These are phyloP conservation scores for Trisateles emortualis DNA, from an alignment of 2,888 invertebrate species.

Conservation along the genomic window DNA sequence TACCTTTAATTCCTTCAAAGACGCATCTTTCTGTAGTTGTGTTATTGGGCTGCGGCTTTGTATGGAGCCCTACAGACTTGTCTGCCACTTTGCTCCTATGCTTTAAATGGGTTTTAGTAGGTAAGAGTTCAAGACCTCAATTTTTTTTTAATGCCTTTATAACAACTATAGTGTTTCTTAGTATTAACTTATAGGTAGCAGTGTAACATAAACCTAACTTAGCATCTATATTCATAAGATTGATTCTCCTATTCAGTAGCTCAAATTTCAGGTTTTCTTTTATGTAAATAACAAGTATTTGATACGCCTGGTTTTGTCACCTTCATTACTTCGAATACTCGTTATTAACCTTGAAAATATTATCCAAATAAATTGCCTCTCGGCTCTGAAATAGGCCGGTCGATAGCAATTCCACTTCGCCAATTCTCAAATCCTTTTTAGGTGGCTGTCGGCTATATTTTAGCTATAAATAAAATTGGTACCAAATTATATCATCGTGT, in stretches of 20 bases:
- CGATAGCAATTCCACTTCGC: conserved; percentile 43
- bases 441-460: conserved; percentile 45
- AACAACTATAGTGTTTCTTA: too few relatives aligned
- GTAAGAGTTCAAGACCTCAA: too few relatives aligned
- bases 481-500: conserved; percentile 60
- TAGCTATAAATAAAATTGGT: conserved; percentile 51
- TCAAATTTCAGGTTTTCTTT: neutral
- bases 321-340: conserved; percentile 10
- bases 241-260: neutral
- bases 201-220: too few relatives aligned
- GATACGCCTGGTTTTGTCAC: conserved; percentile 13
- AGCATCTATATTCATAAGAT: too few relatives aligned
- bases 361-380: conserved; percentile 29
- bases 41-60: too few relatives aligned
- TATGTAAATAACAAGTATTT: conserved; percentile 1
- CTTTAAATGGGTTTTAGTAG: too few relatives aligned
- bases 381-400: conserved; percentile 24
- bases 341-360: conserved; percentile 39
- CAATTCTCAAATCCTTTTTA: conserved; percentile 44
- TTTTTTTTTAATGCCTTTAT: too few relatives aligned
- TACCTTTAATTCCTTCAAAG: too few relatives aligned
- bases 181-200: too few relatives aligned
- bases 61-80: too few relatives aligned
- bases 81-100: too few relatives aligned
- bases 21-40: too few relatives aligned